Percentiles rank a stretch among this genome's conserved stretches.
phyloP scores from a whole-genome alignment of 2,797 vertebrate species.

The Artibeus jamaicensis region DNA sequence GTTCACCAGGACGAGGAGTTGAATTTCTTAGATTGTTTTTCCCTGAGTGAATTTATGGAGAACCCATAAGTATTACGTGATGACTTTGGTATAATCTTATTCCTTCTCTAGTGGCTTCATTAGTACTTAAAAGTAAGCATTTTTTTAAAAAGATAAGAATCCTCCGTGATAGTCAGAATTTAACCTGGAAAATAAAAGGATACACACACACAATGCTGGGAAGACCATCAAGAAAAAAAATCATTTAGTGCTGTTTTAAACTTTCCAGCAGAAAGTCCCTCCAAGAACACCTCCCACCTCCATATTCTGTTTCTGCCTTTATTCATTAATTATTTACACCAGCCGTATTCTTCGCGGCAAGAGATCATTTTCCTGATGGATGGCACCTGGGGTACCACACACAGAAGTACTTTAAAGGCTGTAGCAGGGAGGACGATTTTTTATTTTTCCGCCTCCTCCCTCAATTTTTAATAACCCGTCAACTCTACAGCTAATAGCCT shows the following conservation, averaged over 20 bases:
- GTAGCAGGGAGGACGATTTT: slow-evolving; percentile 33
- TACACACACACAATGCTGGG: neutral
- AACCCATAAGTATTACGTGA: neutral
- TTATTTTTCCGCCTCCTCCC: neutral
- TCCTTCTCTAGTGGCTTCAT: neutral
- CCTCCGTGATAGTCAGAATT: neutral
- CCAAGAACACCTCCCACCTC: neutral
- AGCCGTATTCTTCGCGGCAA: slow-evolving; percentile 38
- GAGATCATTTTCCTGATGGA: slow-evolving; percentile 49
- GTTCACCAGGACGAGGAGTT: neutral
- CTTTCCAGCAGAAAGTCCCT: neutral
- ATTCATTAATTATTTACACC: slow-evolving; percentile 42
- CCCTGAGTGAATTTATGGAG: neutral
- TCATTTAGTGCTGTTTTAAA: slow-evolving; percentile 25
- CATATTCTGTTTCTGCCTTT: slow-evolving; percentile 7
- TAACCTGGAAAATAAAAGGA: neutral
- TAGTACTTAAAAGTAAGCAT: neutral
- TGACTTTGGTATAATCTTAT: neutral
- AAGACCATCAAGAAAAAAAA: slow-evolving; percentile 11
- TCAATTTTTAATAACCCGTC: slow-evolving; percentile 58
- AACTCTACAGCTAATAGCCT: slow-evolving; percentile 40
- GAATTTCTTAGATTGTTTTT: neutral
- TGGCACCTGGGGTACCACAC: neutral
- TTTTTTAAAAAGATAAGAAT: neutral
- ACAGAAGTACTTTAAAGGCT: slow-evolving; percentile 56